Base-by-base conservation (phyloP, 2,113 vertebrate genomes). In the Misgurnus anguillicaudatus region DNA sequence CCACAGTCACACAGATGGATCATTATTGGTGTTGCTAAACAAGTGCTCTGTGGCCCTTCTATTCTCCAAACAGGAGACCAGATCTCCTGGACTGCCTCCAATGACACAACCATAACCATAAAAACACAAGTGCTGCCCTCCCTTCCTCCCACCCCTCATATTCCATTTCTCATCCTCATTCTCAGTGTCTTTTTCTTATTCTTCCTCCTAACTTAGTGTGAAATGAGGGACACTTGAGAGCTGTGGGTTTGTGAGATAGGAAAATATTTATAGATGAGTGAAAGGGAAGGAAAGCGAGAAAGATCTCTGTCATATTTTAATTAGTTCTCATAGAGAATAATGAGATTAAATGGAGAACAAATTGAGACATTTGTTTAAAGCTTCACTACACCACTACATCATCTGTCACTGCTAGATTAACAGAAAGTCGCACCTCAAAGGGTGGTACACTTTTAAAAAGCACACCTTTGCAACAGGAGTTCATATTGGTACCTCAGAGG, bases 11-110 rank as follows among this genome's bases (percentile, higher is more conserved):
- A 39, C 61, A 79, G 62, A 76, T 57, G 62, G 66, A 83, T 73
- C 67, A 73, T 79, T 78, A 80, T 72, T 80, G 65, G 69, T 48
- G 69, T 73, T 19, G 13, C 31, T 67, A 62, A 81, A 77, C n/a
- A 51, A 79, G 21, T 39, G 55, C 41, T 63, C 77, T 60, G 53
- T 73, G 67, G 79, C 41, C 31, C 53, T 55, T 72, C 45, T 16
- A 5, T 61, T 58, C 47, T n/a, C 53, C 24, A 66, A 74, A 53
- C 57, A 64, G 31, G 51, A 68, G 68, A 24, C 51, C 14, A 38
- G 66, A 55, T 58, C 57, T 24, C 17, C 42, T 36, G 64, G 51
- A n/a, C 73, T 65, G 24, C 31, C 9, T 69, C 57, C 74, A 63
- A 74, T 71, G 48, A 48, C 14, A 5, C 36, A 58, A 53, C 53